These are phyloP conservation scores for Lutraria lutraria DNA, from an alignment of 2,888 invertebrate species.

Conservation along the genomic window DNA sequence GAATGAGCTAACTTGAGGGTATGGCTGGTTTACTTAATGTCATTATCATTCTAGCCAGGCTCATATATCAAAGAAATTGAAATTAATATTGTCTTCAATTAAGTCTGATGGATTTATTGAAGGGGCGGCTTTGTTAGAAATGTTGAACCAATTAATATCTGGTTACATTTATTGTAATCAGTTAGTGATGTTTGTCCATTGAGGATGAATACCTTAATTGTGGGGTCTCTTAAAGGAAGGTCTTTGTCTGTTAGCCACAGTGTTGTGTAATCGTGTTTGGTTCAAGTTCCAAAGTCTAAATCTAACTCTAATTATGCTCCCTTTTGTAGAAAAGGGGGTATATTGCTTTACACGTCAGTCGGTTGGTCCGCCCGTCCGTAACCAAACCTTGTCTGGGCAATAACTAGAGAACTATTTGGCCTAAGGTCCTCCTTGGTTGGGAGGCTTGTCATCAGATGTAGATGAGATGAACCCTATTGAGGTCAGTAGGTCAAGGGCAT, in stretches of 20 bases:
- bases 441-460: too few species aligned
- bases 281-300: too few species aligned
- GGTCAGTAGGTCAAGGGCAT: too few species aligned
- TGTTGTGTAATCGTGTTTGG: neutral
- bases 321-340: too few species aligned
- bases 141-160: conserved; percentile 25
- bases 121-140: conserved; percentile 22
- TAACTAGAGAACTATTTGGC: too few species aligned
- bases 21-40: conserved; percentile 35
- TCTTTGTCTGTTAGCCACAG: neutral
- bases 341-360: too few species aligned
- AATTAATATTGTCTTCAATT: neutral
- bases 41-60: neutral
- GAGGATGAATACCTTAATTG: neutral
- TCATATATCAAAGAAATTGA: conserved; percentile 18
- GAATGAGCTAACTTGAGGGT: conserved; percentile 20
- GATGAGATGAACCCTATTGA: too few species aligned
- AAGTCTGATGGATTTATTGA: conserved; percentile 26
- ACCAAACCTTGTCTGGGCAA: too few species aligned
- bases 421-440: too few species aligned
- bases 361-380: too few species aligned
- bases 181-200: neutral
- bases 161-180: conserved; percentile 16
- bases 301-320: too few species aligned
- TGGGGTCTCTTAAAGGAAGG: neutral